A percentile compares a stretch with the other conserved stretches of the same genome.
These are phyloP conservation scores for Temnothorax ravouxi DNA, from an alignment of 2,888 invertebrate species.

Conservation along the genomic window DNA sequence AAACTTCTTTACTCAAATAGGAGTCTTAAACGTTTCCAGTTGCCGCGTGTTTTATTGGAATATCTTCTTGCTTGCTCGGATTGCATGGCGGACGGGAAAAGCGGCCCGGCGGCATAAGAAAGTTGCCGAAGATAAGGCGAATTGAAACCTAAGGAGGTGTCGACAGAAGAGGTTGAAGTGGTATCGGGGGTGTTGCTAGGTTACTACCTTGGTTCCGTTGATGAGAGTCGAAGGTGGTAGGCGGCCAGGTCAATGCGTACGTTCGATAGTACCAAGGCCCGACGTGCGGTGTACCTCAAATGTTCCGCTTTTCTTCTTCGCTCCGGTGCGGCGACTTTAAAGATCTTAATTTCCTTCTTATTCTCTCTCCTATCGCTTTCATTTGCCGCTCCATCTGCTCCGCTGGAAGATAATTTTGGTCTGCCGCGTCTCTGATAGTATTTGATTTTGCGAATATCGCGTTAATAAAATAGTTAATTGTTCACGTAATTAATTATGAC, in stretches of 20 bases:
- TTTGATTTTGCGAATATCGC: not conserved
- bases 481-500: not conserved
- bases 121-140: conserved; percentile 83
- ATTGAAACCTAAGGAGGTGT: conserved; percentile 82
- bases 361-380: conserved; percentile 37
- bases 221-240: conserved; percentile 71
- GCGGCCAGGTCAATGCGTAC: conserved; percentile 62
- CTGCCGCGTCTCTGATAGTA: not conserved
- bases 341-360: conserved; percentile 68
- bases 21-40: conserved; percentile 48
- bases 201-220: conserved; percentile 80
- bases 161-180: conserved; percentile 78
- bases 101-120: conserved; percentile 69
- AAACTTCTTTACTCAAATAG: conserved; percentile 49
- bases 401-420: conserved; percentile 13
- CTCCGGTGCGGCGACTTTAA: conserved; percentile 56
- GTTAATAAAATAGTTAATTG: conserved; percentile 22
- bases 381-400: conserved; percentile 25
- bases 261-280: conserved; percentile 65
- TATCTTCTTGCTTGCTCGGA: conserved; percentile 56
- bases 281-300: conserved; percentile 64
- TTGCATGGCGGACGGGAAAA: conserved; percentile 54
- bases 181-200: conserved; percentile 84
- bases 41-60: conserved; percentile 48
- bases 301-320: conserved; percentile 56